phyloP scores from a whole-genome alignment of 2,797 vertebrate genomes.

The Sebastes taczanowskii region DNA sequence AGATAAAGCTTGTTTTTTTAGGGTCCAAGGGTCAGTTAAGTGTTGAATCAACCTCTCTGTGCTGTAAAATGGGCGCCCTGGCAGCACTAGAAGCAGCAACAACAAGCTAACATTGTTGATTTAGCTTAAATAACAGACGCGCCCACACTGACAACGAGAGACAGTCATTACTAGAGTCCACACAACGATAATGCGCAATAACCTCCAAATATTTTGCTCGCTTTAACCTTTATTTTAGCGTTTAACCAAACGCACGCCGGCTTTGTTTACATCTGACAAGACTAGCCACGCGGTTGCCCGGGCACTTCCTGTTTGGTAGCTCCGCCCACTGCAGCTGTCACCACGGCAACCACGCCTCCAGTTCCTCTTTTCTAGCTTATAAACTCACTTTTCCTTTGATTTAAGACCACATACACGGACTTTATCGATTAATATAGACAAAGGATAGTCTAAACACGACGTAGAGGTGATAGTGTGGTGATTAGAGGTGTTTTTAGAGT shows the following conservation, averaged over 20 bases:
- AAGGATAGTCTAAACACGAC: no score
- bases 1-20: background rate
- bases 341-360: slow-evolving; percentile 59
- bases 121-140: background rate
- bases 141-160: background rate
- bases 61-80: slow-evolving; percentile 9
- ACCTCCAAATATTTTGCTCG: fast-evolving
- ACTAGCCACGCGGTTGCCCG: slow-evolving; percentile 78
- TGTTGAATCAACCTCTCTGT: background rate
- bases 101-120: slow-evolving; percentile 20
- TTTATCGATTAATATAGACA: fast-evolving
- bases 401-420: fast-evolving
- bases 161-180: fast-evolving
- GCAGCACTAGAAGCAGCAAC: slow-evolving; percentile 1
- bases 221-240: background rate
- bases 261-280: slow-evolving; percentile 85
- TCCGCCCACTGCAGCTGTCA: slow-evolving; percentile 73
- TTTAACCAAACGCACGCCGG: slow-evolving; percentile 8
- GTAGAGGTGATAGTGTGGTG: fast-evolving
- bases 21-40: slow-evolving; percentile 64
- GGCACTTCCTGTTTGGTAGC: slow-evolving; percentile 62
- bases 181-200: fast-evolving
- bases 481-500: fast-evolving
- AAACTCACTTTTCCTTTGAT: slow-evolving; percentile 22
- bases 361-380: slow-evolving; percentile 44